Conservation (phyloP, 2,113 vertebrate species). For the Megaceryle torquata region DNA sequence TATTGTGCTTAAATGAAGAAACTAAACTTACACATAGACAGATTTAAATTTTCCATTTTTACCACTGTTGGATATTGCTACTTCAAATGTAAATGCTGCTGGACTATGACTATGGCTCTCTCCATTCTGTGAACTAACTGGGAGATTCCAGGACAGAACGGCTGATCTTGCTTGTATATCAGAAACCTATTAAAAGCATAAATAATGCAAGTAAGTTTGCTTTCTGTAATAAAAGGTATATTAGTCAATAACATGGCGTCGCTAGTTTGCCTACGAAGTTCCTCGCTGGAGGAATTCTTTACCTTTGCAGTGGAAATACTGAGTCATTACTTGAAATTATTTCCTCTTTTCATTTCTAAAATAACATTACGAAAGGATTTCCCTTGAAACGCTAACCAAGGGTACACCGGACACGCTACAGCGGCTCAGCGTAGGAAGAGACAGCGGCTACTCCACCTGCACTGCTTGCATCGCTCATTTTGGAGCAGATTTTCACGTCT, state of each 20-base stretch:
- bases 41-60: constrained; percentile 81
- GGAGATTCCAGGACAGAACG: constrained; percentile 78
- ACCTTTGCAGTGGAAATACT: neutral
- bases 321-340: neutral
- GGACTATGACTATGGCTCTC: constrained; percentile 69
- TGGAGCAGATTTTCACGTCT: neutral
- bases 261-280: constrained; percentile 39
- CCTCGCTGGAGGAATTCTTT: constrained; percentile 58
- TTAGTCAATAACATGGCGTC: constrained; percentile 57
- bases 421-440: neutral
- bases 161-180: constrained; percentile 77
- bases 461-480: neutral
- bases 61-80: constrained; percentile 78
- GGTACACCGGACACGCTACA: neutral
- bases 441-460: neutral
- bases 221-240: constrained; percentile 55
- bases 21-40: constrained; percentile 78
- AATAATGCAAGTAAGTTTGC: constrained; percentile 64
- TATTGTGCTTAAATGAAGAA: constrained; percentile 63
- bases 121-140: constrained; percentile 64
- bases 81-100: constrained; percentile 77
- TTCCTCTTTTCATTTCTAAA: neutral
- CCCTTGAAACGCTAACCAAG: neutral
- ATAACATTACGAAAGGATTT: neutral
- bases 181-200: constrained; percentile 77